Base-by-base conservation (phyloP, 2,113 vertebrate species). In the Corvus hawaiiensis region DNA sequence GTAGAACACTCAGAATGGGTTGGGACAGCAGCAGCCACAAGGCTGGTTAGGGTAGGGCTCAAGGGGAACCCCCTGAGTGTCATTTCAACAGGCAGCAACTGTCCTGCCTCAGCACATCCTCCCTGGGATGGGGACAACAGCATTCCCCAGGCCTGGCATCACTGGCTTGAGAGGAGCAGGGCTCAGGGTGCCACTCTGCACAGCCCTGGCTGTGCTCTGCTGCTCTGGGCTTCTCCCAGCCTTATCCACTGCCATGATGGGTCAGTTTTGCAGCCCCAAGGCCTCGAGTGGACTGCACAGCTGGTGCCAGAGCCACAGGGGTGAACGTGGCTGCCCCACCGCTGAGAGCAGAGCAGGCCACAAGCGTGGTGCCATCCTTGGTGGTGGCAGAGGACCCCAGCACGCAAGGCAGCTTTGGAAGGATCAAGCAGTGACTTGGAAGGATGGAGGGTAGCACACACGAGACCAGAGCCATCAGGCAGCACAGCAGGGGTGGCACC, bases 241-340 rank as follows among this genome's bases (percentile, higher is more conserved):
- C 20, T 64, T 3, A 35, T 1, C 22, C 0, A 5, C 21, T 1
- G 2, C 33, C 72, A 44, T 0, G 0, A 21, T 1, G 64, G 46
- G 33, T 13, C 46, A 11, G 12, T 15, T 52, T 13, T 66, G 72
- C 89, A 83, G 41, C 6, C 10, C 44, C 33, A n/a, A 9, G 16
- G 44, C 32, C 39, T 17, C 0, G 4, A 27, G 46, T 0, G 6
- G 24, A 10, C 39, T 68, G 54, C 3, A 4, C 5, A 52, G 48
- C 21, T 10, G 49, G 32, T 74, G 44, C 44, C 63, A 67, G 32
- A 44, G 63, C 21, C 35, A 9, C 19, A 23, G 23, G 20, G 68
- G 28, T 21, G 44, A 86, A 13, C 0, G 2, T 14, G 51, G 62
- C 72, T 11, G 26, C 55, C 23, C 27, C 4, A 8, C 37, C 24